Base-by-base conservation (phyloP, 1,140 invertebrate species). In the Paracyclopina nana region DNA sequence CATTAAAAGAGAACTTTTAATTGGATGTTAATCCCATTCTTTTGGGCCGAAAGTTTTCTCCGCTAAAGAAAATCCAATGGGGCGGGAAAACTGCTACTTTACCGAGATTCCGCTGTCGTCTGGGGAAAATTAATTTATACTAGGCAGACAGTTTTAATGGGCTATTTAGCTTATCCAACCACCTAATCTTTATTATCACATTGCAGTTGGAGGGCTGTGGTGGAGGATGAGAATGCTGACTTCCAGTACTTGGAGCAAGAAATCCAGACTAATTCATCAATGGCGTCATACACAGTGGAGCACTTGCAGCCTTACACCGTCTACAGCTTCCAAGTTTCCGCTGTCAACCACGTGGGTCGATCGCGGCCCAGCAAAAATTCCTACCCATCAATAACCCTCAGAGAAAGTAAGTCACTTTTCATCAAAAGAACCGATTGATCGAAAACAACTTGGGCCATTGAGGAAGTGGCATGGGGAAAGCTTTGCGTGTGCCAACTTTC, bases 311-410 rank as follows among this genome's bases (percentile, higher is more conserved):
- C 78, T 11, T 80, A 75, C 61, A 79, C 76, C 27, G 77, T 79
- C 45, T 79, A 80, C 63, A 79, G 76, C 60, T 80, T 80, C 65
- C 69, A 73, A 48, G 70, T 79, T 52, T 61, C 73, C 30, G 78
- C 76, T 29, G 74, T 78, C 30, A 80, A 79, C 62, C 71, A 70
- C 41, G 69, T 78, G 60, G 78, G 78, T 52, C 64, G 68, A 30
- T 78, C 77, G 63, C 64, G 64, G 40, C 75, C 76, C 31, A 77
- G 76, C 63, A 74, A 73, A 60, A 70, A 74, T 58, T 78, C 77
- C 38, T 80, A 77, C 63, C 78, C 76, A 61, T 78, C 78, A 63
- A 71, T 78, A 53, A 80, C 78, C 38, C 66, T 79, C 29, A 65
- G 77, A 55, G 78, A 80, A 71, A 69, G 78, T 80, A 66, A 69